Percentiles rank a stretch among this genome's conserved stretches.
phyloP scores from a whole-genome alignment of 2,113 vertebrate species.

The Mobula hypostoma region DNA sequence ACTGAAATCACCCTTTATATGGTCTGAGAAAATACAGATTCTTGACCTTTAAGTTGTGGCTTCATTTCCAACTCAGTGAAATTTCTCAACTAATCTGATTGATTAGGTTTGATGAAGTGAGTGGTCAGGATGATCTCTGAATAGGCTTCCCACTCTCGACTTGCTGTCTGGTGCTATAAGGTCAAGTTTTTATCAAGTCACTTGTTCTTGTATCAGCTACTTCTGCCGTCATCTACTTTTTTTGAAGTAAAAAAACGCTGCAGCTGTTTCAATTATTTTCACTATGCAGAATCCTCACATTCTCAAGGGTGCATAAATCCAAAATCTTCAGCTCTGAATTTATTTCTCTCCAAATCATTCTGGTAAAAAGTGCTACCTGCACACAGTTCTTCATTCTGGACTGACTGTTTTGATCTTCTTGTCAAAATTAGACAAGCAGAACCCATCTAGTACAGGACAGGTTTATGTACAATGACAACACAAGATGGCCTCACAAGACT shows the following conservation, averaged over 20 bases:
- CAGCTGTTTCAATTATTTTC: not conserved
- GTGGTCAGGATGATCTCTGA: too few relatives aligned
- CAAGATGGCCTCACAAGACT: not conserved
- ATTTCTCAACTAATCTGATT: not conserved
- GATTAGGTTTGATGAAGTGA: not conserved
- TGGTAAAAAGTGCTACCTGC: not conserved
- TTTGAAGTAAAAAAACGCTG: not conserved
- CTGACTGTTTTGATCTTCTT: not conserved
- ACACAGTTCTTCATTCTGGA: not conserved
- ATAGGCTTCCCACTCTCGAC: not conserved
- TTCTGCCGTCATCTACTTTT: not conserved
- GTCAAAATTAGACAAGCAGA: not conserved
- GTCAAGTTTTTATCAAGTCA: not conserved
- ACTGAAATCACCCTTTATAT: too few relatives aligned
- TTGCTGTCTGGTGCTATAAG: not conserved
- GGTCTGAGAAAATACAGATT: too few relatives aligned
- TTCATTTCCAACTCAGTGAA: not conserved
- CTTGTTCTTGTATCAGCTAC: not conserved
- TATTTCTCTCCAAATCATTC: not conserved
- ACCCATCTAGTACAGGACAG: not conserved
- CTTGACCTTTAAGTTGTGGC: too few relatives aligned
- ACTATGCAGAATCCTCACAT: not conserved
- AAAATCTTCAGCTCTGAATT: not conserved
- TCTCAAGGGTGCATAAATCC: not conserved
- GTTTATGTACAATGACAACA: not conserved